These are phyloP conservation scores for Pocillopora grandis DNA, from an alignment of 92 coral and sea anemone species.

Conservation along the genomic window DNA sequence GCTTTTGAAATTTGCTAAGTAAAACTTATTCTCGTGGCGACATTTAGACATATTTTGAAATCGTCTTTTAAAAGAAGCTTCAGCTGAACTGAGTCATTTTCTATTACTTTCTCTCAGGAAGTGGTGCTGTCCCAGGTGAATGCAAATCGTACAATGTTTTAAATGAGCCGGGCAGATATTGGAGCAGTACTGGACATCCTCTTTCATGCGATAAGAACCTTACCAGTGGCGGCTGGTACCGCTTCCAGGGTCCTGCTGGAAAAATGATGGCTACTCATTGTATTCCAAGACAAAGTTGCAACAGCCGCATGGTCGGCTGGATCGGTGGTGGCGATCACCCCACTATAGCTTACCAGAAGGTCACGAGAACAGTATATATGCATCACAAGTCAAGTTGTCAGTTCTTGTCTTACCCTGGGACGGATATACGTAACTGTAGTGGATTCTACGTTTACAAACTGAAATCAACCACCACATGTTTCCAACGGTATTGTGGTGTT, in stretches of 20 bases:
- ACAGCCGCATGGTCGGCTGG: constrained; percentile 11
- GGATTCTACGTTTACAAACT: constrained; percentile 26
- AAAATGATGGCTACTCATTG: constrained; percentile 38
- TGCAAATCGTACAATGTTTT: background rate
- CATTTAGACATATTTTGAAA: too few species aligned
- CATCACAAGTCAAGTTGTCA: background rate
- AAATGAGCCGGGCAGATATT: background rate
- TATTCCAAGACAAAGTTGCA: constrained; percentile 17
- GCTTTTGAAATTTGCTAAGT: too few species aligned
- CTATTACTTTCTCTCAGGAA: background rate
- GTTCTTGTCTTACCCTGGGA: background rate
- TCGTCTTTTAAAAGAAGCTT: too few species aligned
- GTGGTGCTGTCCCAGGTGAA: background rate
- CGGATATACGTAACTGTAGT: constrained; percentile 16
- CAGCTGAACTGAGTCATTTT: background rate
- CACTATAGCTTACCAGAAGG: background rate
- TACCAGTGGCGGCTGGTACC: constrained; percentile 13
- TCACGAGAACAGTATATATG: background rate
- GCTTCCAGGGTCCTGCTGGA: constrained; percentile 29
- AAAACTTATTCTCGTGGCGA: too few species aligned
- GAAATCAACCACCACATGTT: background rate
- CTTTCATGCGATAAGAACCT: background rate
- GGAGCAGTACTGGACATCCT: constrained; percentile 1
- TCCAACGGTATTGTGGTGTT: constrained; percentile 19
- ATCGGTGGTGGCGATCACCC: constrained; percentile 26